A percentile compares a stretch with the other conserved stretches of the same genome.
Evolutionary conservation across 1,140 invertebrate genomes (phyloP).

Genomic region (Calliphora vicina): DNA sequence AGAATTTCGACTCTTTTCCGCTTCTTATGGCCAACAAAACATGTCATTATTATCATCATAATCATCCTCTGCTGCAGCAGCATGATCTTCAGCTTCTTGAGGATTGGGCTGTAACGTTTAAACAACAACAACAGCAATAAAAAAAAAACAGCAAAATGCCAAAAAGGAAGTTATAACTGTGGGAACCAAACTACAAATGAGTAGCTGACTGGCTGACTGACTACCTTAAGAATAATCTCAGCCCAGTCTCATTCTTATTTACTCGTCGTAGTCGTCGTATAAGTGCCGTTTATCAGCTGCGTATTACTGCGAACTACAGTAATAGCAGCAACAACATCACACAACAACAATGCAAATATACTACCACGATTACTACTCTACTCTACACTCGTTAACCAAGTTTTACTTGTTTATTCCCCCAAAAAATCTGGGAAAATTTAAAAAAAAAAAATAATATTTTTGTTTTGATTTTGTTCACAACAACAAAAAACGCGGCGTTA

Average conservation of each 20-base stretch:
- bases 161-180: slow-evolving; percentile 35
- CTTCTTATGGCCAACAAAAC: neutral
- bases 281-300: slow-evolving; percentile 5
- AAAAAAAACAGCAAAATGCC: too few species aligned
- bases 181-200: slow-evolving; percentile 12
- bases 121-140: too few species aligned
- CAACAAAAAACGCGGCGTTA: slow-evolving; percentile 25
- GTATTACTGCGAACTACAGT: neutral
- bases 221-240: slow-evolving; percentile 23
- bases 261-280: neutral
- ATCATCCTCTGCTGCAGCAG: neutral
- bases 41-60: too few species aligned
- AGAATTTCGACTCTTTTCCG: neutral
- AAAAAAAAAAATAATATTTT: slow-evolving; percentile 18
- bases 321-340: neutral
- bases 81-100: neutral
- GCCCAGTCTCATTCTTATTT: neutral
- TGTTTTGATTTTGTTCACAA: slow-evolving; percentile 18
- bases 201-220: neutral
- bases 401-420: slow-evolving; percentile 21
- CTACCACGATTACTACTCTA: neutral
- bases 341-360: too few species aligned
- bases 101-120: neutral
- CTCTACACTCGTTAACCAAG: neutral
- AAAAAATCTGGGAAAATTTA: neutral